Percentiles rank a stretch among this genome's conserved stretches.
Evolutionary conservation across 2,113 vertebrate species (phyloP).

Genomic region (Callospermophilus lateralis): DNA sequence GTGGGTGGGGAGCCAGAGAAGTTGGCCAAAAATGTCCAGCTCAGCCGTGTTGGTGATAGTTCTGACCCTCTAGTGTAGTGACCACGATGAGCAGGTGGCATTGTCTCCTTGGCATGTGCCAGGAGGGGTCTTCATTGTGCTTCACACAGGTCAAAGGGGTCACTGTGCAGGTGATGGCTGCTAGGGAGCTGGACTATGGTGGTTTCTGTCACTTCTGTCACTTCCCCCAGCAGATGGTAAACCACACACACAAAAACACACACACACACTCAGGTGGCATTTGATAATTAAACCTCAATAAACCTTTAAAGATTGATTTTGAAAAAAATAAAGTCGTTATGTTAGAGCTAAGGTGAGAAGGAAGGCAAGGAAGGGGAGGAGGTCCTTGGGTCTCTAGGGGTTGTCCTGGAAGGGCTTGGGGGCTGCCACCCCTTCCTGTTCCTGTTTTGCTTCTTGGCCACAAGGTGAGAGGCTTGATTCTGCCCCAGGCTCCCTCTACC

Average conservation of each 20-base stretch:
- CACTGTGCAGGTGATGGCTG: accelerated
- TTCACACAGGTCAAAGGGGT: accelerated
- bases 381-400: not conserved
- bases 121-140: accelerated
- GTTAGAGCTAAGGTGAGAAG: too few species aligned
- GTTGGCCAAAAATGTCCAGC: accelerated
- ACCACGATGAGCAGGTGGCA: accelerated
- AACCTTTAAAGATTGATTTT: not conserved
- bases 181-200: accelerated
- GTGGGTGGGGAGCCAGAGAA: not conserved
- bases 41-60: accelerated
- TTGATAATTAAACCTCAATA: not conserved
- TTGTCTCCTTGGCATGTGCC: accelerated
- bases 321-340: not conserved
- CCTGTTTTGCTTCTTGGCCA: not conserved
- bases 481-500: not conserved
- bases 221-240: too few species aligned
- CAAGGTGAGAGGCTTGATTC: accelerated
- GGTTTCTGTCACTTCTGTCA: too few species aligned
- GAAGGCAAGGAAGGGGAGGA: too few species aligned
- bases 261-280: not conserved
- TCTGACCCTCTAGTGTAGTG: not conserved
- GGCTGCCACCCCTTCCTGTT: not conserved
- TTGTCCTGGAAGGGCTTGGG: not conserved
- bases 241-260: not conserved